Base-by-base conservation (phyloP, 1,140 invertebrate genomes). In the Chironomus striatipennis region DNA sequence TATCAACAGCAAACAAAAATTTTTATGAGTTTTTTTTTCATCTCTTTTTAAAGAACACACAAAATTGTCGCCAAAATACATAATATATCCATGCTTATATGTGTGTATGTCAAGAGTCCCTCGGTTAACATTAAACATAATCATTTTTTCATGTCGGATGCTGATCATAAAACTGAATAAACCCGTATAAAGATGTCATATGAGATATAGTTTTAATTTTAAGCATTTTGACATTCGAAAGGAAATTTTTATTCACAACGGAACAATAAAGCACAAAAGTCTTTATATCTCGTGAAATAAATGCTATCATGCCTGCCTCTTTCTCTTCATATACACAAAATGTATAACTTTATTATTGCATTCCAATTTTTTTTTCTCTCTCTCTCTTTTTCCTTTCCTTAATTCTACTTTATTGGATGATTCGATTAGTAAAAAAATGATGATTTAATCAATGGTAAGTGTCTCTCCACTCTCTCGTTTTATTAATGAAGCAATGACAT, bases 341-440 rank as follows among this genome's bases (percentile, higher is more conserved):
- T 57, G 12, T 57, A n/a, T 57, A 57, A n/a, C n/a, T n/a, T 57
- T 57, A n/a, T 57, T 57, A 57, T 57, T 57, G 47, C 47, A 57
- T 57, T 57, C 47, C 24, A 34, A 34, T 34, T n/a, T n/a, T n/a
- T n/a, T n/a, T n/a, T n/a, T n/a, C n/a, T n/a, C n/a, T n/a, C n/a
- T 34, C 24, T 34, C 24, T 34, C 12, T 57, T 10, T n/a, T 15
- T 57, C 47, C 47, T n/a, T n/a, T 57, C 47, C 12, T 10, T 47
- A 47, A 15, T 57, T 5, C 12, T 57, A 57, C n/a, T 57, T 57
- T 57, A 57, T 57, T 57, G 47, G 47, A 57, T 57, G 12, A 57
- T 57, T 57, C 47, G 47, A 57, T 57, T 57, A 57, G 12, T 57
- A 15, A 57, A 47, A 47, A n/a, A n/a, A 57, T 57, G 47, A 57